phyloP scores from a whole-genome alignment of 1,140 invertebrate genomes.

The Drosophila tsacasi region DNA sequence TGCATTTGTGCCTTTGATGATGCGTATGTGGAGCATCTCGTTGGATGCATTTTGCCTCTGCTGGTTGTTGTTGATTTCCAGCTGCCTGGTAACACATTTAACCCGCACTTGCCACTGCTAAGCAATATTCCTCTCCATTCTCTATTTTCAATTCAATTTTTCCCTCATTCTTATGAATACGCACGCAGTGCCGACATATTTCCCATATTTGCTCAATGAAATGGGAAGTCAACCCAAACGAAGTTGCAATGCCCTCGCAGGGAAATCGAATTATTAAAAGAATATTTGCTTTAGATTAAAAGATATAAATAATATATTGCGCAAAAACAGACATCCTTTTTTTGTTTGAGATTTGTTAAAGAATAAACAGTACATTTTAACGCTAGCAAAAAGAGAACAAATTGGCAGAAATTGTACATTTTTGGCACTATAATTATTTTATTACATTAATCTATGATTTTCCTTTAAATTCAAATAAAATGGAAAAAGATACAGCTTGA shows the following conservation, averaged over 20 bases:
- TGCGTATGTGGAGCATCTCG: slow-evolving; percentile 48
- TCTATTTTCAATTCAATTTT: slow-evolving; percentile 26
- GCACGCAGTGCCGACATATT: slow-evolving; percentile 52
- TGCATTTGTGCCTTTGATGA: slow-evolving; percentile 77
- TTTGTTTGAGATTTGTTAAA: neutral
- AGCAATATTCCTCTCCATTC: slow-evolving; percentile 55
- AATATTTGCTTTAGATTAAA: neutral
- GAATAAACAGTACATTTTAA: neutral
- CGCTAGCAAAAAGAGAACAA: neutral
- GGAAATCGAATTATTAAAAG: slow-evolving; percentile 10
- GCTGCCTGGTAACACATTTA: slow-evolving; percentile 51
- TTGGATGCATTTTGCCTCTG: slow-evolving; percentile 35
- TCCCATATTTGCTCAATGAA: slow-evolving; percentile 48
- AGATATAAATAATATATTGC: neutral
- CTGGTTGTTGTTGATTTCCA: slow-evolving; percentile 50
- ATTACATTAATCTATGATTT: too few species aligned
- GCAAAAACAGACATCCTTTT: neutral
- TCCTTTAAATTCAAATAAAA: too few species aligned
- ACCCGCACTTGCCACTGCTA: slow-evolving; percentile 50
- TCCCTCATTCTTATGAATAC: slow-evolving; percentile 38
- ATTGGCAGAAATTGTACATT: neutral
- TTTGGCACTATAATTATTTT: too few species aligned
- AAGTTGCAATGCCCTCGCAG: slow-evolving; percentile 1
- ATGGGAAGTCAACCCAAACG: slow-evolving; percentile 18
- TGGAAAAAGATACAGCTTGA: too few species aligned